A percentile compares a stretch with the other conserved stretches of the same genome.
These are phyloP conservation scores for Xiphorhynchus erythropygius DNA, from an alignment of 2,797 vertebrate genomes.

Conservation along the genomic window DNA sequence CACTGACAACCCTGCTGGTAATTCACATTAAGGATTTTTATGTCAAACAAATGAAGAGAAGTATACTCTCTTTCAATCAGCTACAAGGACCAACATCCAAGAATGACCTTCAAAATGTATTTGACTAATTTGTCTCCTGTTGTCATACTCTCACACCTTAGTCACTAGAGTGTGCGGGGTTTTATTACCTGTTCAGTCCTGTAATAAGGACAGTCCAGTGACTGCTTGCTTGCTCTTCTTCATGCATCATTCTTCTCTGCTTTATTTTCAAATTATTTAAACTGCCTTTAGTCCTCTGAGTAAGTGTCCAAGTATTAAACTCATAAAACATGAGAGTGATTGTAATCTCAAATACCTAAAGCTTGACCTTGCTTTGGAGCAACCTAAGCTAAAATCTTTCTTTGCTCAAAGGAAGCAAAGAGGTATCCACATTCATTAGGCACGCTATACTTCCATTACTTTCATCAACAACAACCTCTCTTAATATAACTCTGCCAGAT, in stretches of 20 bases:
- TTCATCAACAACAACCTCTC: neutral
- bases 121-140: neutral
- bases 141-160: neutral
- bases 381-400: neutral
- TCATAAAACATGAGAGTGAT: neutral
- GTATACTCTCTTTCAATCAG: neutral
- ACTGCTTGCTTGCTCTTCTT: neutral
- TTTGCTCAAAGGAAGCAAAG: neutral
- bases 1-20: neutral
- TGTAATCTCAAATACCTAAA: neutral
- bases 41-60: neutral
- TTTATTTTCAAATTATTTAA: conserved; percentile 22
- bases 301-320: conserved; percentile 1
- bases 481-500: neutral
- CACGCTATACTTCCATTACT: neutral
- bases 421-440: neutral
- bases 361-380: neutral
- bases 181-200: neutral
- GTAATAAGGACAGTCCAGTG: neutral
- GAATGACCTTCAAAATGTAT: neutral
- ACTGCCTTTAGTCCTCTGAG: neutral
- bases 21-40: neutral
- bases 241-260: neutral
- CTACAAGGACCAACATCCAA: neutral
- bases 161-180: neutral